Conservation (phyloP, 2,797 vertebrate species). For the Coranthus polyacanthus region DNA sequence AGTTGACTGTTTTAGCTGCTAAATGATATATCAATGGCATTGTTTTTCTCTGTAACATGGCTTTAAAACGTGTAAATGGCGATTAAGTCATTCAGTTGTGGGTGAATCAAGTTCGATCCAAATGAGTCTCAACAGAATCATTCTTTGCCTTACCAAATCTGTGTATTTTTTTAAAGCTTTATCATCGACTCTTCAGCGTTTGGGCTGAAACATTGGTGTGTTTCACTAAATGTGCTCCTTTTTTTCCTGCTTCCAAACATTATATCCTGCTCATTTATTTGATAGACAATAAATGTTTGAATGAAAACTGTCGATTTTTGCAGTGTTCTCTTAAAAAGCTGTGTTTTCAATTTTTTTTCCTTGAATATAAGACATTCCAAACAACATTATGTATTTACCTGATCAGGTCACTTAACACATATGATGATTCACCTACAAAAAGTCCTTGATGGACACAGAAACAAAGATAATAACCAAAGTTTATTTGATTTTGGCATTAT, state of each 20-base stretch:
- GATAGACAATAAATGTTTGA: conserved; percentile 56
- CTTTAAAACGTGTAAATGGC: neutral
- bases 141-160: conserved; percentile 3
- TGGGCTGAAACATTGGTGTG: conserved; percentile 6
- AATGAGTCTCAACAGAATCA: too few species aligned
- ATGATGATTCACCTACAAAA: neutral
- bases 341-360: too few species aligned
- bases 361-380: neutral
- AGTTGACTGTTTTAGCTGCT: conserved; percentile 3
- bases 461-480: conserved; percentile 75
- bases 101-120: conserved; percentile 5
- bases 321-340: neutral
- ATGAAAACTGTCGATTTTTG: conserved; percentile 8
- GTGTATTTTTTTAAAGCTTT: neutral
- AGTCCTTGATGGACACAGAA: neutral
- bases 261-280: conserved; percentile 59
- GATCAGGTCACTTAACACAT: neutral
- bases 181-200: conserved; percentile 1
- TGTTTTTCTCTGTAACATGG: too few species aligned
- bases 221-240: conserved; percentile 27
- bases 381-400: neutral
- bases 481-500: conserved; percentile 78
- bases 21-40: neutral
- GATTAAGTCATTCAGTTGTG: neutral
- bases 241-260: conserved; percentile 33